phyloP scores from a whole-genome alignment of 1,140 invertebrate species.

The Pseudomyrmex flavicornis region DNA sequence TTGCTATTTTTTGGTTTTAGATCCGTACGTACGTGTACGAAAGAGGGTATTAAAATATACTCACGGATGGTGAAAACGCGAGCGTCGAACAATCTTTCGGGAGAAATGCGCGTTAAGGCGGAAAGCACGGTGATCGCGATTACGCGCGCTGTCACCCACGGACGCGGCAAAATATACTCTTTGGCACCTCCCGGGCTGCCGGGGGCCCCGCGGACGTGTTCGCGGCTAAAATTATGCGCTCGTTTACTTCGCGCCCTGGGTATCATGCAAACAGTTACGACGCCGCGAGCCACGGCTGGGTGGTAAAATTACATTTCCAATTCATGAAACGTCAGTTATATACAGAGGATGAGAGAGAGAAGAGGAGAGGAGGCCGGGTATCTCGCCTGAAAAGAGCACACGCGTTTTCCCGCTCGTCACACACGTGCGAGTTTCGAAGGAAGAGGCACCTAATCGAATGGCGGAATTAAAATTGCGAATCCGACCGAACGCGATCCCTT shows the following conservation, averaged over 20 bases:
- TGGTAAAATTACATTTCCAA: constrained; percentile 85
- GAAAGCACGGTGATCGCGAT: constrained; percentile 61
- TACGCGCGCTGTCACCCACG: constrained; percentile 50
- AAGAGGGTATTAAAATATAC: not conserved
- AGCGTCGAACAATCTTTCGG: constrained; percentile 18
- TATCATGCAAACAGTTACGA: constrained; percentile 83
- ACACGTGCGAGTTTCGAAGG: constrained; percentile 5
- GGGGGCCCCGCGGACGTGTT: constrained; percentile 70
- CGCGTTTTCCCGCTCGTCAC: constrained; percentile 22
- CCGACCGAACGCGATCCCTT: no score
- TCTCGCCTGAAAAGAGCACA: constrained; percentile 57
- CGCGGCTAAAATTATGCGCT: constrained; percentile 80
- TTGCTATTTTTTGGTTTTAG: no score
- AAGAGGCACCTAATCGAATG: no score
- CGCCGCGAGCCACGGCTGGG: constrained; percentile 74
- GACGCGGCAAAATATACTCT: constrained; percentile 67
- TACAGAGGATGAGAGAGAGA: constrained; percentile 59
- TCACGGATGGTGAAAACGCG: not conserved
- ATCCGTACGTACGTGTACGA: no score
- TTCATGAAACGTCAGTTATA: constrained; percentile 84
- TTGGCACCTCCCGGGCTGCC: constrained; percentile 63
- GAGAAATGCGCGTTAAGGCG: constrained; percentile 8
- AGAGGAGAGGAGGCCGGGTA: constrained; percentile 55
- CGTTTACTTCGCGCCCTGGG: constrained; percentile 81
- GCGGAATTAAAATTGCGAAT: no score